A percentile compares a stretch with the other conserved stretches of the same genome.
Evolutionary conservation across 2,888 invertebrate genomes (phyloP).

Genomic region (Unio delphinus): DNA sequence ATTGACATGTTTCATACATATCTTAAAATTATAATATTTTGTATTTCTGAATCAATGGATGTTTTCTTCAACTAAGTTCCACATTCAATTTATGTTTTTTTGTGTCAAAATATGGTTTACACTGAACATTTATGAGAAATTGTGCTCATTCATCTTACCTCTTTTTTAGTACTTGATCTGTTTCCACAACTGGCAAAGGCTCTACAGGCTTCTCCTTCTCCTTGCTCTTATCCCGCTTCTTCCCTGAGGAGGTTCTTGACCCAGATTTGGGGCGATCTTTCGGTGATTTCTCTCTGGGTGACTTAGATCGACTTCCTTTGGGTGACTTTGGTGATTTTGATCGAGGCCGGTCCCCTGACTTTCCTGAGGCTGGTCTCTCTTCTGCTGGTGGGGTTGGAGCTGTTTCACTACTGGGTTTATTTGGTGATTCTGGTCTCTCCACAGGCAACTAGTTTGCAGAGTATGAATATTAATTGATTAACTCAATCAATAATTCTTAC

Average conservation of each 20-base stretch:
- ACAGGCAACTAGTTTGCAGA: constrained; percentile 44
- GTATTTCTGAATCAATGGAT: no score
- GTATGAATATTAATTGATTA: no score
- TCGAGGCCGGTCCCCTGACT: constrained; percentile 41
- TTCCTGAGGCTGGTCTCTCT: constrained; percentile 45
- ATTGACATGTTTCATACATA: not conserved
- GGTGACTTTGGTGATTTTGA: constrained; percentile 46
- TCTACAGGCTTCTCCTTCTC: constrained; percentile 50
- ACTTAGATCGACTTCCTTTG: constrained; percentile 44
- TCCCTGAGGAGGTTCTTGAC: constrained; percentile 61
- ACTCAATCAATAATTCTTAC: no score
- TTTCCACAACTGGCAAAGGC: constrained; percentile 19
- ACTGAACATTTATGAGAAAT: no score
- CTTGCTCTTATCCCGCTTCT: constrained; percentile 55
- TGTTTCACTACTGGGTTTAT: constrained; percentile 40
- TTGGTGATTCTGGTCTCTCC: constrained; percentile 54
- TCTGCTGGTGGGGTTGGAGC: constrained; percentile 44
- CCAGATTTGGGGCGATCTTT: constrained; percentile 40
- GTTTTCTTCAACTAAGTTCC: no score
- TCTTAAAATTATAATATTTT: not conserved
- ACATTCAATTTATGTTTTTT: not conserved
- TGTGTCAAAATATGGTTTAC: not conserved
- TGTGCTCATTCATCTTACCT: constrained; percentile 14
- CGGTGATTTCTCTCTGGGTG: constrained; percentile 52
- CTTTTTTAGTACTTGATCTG: constrained; percentile 12